Evolutionary conservation across 2,797 vertebrate genomes (phyloP).

Genomic region (Zenarchopterus dispar): DNA sequence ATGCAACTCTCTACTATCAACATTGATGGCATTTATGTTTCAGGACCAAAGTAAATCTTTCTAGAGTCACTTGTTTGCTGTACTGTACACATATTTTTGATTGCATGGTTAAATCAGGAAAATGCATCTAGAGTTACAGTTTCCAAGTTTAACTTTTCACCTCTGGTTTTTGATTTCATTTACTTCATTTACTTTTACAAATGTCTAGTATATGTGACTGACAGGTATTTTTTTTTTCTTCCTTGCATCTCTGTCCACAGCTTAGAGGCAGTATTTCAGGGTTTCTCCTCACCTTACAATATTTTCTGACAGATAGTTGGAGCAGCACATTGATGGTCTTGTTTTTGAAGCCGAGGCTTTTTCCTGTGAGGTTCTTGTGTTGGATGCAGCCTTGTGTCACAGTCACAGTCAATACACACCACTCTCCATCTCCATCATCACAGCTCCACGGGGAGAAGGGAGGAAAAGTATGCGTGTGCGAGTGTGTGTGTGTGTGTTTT

Average conservation of each 20-base stretch:
- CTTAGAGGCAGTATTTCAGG: slow-evolving; percentile 1
- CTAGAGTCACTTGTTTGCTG: no score
- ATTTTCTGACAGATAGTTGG: slow-evolving; percentile 19
- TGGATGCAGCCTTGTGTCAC: slow-evolving; percentile 67
- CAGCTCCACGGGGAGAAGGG: slow-evolving; percentile 55
- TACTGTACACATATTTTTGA: no score
- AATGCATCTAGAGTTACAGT: no score
- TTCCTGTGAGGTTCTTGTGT: slow-evolving; percentile 58
- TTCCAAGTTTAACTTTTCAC: neutral
- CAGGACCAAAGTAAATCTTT: no score
- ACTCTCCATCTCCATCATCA: slow-evolving; percentile 71
- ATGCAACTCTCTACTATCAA: no score
- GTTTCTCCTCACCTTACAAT: slow-evolving; percentile 32
- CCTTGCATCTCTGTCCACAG: slow-evolving; percentile 5
- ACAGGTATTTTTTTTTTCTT: slow-evolving; percentile 28
- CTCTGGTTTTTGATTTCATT: neutral
- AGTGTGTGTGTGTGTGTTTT: slow-evolving; percentile 17
- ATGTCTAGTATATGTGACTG: slow-evolving; percentile 8
- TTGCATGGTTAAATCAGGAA: no score
- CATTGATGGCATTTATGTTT: no score
- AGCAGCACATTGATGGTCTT: slow-evolving; percentile 48
- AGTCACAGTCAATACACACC: slow-evolving; percentile 68
- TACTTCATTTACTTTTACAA: neutral
- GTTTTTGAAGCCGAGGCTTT: slow-evolving; percentile 51
- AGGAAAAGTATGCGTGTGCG: slow-evolving; percentile 32